Percentiles rank a stretch among this genome's conserved stretches.
Conservation (phyloP, 2,113 vertebrate species). For the Stictonetta naevosa region DNA sequence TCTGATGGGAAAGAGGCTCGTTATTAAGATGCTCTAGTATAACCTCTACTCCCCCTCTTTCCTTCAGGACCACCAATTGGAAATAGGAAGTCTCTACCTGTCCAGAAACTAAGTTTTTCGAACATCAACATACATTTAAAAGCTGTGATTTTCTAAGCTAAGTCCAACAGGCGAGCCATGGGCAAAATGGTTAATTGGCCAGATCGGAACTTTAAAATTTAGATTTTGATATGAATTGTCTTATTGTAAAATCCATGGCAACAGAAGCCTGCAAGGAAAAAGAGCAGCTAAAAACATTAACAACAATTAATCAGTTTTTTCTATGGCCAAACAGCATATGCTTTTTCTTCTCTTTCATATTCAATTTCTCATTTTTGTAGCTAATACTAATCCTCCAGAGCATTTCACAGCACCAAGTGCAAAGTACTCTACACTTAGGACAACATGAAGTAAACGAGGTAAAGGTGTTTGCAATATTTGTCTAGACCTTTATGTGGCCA, state of each 20-base stretch:
- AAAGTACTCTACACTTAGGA: not conserved
- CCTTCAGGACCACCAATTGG: not conserved
- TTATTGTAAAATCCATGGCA: not conserved
- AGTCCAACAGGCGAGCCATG: not conserved
- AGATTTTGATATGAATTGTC: not conserved
- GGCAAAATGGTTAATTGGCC: not conserved
- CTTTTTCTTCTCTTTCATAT: not conserved
- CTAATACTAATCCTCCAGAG: not conserved
- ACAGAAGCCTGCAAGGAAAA: not conserved
- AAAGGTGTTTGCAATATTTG: not conserved
- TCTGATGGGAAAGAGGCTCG: not conserved
- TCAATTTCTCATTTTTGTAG: not conserved
- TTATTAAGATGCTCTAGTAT: not conserved
- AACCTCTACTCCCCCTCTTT: not conserved
- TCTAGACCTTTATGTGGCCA: not conserved
- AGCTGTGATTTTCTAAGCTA: not conserved
- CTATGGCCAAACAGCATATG: not conserved
- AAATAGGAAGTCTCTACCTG: not conserved
- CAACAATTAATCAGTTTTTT: not conserved
- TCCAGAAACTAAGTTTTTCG: not conserved
- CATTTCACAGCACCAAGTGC: not conserved
- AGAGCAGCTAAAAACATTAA: not conserved
- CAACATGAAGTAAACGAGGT: not conserved
- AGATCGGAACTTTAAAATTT: not conserved
- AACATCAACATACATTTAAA: not conserved